A percentile compares a stretch with the other conserved stretches of the same genome.
phyloP scores from a whole-genome alignment of 2,888 invertebrate genomes.

The Sceliomorpha sp. region DNA sequence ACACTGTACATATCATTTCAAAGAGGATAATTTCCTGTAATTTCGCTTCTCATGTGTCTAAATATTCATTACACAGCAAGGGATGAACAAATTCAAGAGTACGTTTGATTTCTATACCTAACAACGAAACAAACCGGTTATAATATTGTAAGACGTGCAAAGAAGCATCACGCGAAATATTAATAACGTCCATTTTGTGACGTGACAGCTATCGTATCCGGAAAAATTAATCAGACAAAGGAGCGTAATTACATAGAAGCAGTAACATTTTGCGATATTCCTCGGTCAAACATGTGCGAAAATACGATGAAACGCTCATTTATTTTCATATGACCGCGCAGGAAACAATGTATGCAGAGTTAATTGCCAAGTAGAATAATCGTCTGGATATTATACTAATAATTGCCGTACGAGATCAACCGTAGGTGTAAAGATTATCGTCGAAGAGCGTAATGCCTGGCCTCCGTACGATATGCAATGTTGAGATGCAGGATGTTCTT shows the following conservation, averaged over 20 bases:
- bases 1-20: constrained; percentile 11
- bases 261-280: constrained; percentile 45
- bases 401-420: constrained; percentile 35
- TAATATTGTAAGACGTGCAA: constrained; percentile 13
- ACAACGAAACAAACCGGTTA: constrained; percentile 39
- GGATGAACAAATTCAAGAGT: constrained; percentile 18
- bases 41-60: constrained; percentile 15
- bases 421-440: constrained; percentile 50
- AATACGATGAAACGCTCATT: background rate
- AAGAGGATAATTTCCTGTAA: constrained; percentile 8
- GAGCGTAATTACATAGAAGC: constrained; percentile 47
- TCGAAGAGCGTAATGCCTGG: constrained; percentile 30
- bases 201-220: constrained; percentile 18
- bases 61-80: constrained; percentile 27
- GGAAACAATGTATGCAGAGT: constrained; percentile 43
- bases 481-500: constrained; percentile 32
- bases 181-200: constrained; percentile 22
- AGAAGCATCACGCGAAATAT: constrained; percentile 25
- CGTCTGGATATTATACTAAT: constrained; percentile 42
- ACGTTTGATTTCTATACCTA: constrained; percentile 10
- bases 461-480: constrained; percentile 48
- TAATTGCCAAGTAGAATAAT: constrained; percentile 46
- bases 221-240: constrained; percentile 39
- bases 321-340: constrained; percentile 9
- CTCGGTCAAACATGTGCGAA: constrained; percentile 30